Conservation (phyloP, 1,140 invertebrate species). For the Drosophila nasuta region DNA sequence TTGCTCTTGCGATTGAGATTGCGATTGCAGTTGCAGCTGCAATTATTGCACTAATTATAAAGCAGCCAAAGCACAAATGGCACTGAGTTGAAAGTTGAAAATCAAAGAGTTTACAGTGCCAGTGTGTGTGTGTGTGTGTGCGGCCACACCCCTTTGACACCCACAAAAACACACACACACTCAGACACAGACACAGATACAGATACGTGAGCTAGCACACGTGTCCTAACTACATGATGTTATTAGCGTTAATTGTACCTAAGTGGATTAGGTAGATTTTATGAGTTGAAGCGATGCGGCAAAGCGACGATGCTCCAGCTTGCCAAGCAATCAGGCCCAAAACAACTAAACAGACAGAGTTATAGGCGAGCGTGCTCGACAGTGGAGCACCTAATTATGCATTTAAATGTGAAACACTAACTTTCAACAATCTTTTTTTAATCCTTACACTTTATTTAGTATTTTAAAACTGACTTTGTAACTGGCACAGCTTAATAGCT, state of each 20-base stretch:
- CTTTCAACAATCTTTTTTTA: neutral
- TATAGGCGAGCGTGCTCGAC: neutral
- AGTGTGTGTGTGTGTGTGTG: neutral
- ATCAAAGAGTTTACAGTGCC: neutral
- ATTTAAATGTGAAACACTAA: neutral
- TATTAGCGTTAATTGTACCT: slow-evolving; percentile 69
- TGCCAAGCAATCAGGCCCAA: slow-evolving; percentile 33
- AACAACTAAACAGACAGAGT: slow-evolving; percentile 1
- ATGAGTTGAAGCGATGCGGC: slow-evolving; percentile 51
- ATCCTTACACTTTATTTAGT: neutral
- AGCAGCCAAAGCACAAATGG: neutral
- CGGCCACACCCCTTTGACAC: neutral
- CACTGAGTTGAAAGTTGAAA: neutral
- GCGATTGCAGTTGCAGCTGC: slow-evolving; percentile 9
- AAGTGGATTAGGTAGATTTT: slow-evolving; percentile 75
- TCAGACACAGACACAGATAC: neutral
- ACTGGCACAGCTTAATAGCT: too few relatives aligned
- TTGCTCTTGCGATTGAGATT: too few relatives aligned
- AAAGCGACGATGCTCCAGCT: slow-evolving; percentile 22
- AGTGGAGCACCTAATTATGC: neutral
- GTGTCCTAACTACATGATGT: slow-evolving; percentile 63
- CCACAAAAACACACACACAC: neutral
- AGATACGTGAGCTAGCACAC: slow-evolving; percentile 20
- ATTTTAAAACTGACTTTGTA: too few relatives aligned
- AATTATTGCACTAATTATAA: slow-evolving; percentile 2